Evolutionary conservation across 2,888 invertebrate genomes (phyloP).

Genomic region (Apamea monoglypha): DNA sequence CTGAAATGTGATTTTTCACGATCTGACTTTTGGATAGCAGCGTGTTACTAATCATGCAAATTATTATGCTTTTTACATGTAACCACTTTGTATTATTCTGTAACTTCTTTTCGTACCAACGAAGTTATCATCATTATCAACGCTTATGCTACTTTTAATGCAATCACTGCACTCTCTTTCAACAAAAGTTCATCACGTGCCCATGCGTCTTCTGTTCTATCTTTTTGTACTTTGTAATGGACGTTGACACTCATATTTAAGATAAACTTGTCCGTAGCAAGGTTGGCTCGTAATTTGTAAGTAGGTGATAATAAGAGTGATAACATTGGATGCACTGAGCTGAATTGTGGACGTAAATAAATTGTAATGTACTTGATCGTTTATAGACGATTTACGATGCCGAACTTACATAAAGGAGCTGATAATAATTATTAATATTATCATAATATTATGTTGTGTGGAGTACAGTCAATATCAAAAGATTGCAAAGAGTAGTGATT

Average conservation of each 20-base stretch:
- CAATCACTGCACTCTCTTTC: neutral
- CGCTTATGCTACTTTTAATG: neutral
- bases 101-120: neutral
- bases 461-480: neutral
- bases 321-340: conserved; percentile 46
- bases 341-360: conserved; percentile 57
- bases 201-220: conserved; percentile 11
- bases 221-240: conserved; percentile 30
- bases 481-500: neutral
- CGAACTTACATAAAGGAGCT: conserved; percentile 26
- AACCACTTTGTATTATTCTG: neutral
- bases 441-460: neutral
- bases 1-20: neutral
- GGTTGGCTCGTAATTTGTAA: conserved; percentile 60
- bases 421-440: conserved; percentile 13
- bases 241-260: conserved; percentile 58
- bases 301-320: conserved; percentile 60
- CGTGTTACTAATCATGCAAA: neutral
- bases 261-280: conserved; percentile 62
- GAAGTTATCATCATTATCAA: neutral
- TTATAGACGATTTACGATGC: conserved; percentile 34
- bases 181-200: neutral
- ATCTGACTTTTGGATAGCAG: no score
- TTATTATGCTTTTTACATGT: neutral
- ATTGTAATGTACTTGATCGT: conserved; percentile 32